A percentile compares a stretch with the other conserved stretches of the same genome.
Evolutionary conservation across 2,888 invertebrate genomes (phyloP).

Genomic region (Folsomia candida): DNA sequence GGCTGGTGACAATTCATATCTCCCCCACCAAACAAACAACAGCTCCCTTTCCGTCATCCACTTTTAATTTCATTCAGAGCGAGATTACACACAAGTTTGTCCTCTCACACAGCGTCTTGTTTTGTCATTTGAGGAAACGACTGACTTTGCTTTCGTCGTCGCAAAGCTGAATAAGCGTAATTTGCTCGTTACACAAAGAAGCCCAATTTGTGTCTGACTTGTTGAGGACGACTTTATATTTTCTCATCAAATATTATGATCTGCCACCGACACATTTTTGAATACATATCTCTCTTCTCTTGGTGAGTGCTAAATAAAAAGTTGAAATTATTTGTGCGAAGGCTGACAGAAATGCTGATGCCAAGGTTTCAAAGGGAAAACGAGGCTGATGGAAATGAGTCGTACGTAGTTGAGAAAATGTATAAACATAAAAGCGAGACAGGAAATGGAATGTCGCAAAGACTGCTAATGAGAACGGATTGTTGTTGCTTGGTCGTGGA

Average conservation of each 20-base stretch:
- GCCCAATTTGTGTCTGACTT: neutral
- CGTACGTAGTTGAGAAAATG: too few relatives aligned
- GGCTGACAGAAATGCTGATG: neutral
- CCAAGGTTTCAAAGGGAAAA: neutral
- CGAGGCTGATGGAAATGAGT: neutral
- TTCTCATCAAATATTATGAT: too few relatives aligned
- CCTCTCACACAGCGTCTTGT: too few relatives aligned
- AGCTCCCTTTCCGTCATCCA: too few relatives aligned
- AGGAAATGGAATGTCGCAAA: neutral
- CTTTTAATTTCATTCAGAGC: too few relatives aligned
- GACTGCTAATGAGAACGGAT: neutral
- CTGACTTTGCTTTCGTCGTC: neutral
- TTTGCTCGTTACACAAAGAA: neutral
- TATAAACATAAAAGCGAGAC: neutral
- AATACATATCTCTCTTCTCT: too few relatives aligned
- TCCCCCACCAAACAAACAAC: too few relatives aligned
- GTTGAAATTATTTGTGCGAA: too few relatives aligned
- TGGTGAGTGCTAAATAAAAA: too few relatives aligned
- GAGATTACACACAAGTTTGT: too few relatives aligned
- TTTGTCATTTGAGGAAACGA: neutral
- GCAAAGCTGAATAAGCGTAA: neutral
- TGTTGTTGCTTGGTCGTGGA: neutral
- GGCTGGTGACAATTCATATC: neutral
- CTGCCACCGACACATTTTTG: too few relatives aligned
- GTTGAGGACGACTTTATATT: too few relatives aligned